phyloP scores from a whole-genome alignment of 2,113 vertebrate genomes.

The Neofelis nebulosa region DNA sequence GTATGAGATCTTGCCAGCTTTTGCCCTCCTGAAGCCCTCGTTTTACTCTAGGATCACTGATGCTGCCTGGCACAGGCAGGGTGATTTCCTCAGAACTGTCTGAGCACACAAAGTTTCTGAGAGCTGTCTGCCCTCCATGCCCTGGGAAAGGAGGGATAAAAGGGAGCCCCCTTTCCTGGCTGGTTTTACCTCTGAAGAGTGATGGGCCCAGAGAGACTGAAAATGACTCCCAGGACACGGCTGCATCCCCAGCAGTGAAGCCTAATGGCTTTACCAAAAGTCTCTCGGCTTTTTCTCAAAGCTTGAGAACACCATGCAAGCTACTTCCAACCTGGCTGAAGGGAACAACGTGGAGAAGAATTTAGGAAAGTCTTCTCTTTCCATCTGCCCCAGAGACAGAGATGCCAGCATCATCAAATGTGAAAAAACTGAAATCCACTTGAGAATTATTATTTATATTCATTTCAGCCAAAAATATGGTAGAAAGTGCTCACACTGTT shows the following conservation, averaged over 20 bases:
- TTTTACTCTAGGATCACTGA: neutral
- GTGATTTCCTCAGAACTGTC: neutral
- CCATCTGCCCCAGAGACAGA: neutral
- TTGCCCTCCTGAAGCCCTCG: neutral
- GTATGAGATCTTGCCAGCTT: neutral
- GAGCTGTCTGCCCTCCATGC: neutral
- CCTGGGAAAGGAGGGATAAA: neutral
- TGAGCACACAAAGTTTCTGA: neutral
- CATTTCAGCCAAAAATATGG: neutral
- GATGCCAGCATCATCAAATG: neutral
- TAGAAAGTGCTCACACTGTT: neutral
- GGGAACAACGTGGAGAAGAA: neutral
- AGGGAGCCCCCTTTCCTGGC: fast-evolving
- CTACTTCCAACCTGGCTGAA: constrained; percentile 16
- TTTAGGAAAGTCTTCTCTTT: neutral
- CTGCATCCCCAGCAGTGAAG: neutral
- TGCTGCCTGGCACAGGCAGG: neutral
- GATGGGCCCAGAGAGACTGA: neutral
- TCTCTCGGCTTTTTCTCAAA: constrained; percentile 53
- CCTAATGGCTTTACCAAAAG: constrained; percentile 63
- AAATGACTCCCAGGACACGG: neutral
- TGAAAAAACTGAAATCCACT: neutral
- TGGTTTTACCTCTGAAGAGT: neutral
- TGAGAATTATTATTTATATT: neutral
- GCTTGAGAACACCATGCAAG: neutral